Evolutionary conservation across 2,113 vertebrate genomes (phyloP).

Genomic region (Apteryx owenii): DNA sequence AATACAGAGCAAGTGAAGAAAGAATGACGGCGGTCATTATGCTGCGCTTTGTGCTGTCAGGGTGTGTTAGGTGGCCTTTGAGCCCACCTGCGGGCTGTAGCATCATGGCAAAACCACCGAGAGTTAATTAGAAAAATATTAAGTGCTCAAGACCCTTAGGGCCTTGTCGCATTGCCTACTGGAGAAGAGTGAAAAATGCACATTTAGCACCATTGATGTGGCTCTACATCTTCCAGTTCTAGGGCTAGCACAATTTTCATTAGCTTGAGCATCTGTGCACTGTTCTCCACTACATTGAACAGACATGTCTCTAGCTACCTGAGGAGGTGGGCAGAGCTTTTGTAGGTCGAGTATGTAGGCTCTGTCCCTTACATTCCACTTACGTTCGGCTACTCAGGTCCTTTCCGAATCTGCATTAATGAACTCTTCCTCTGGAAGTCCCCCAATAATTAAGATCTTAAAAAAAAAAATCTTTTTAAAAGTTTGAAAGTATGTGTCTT

Average conservation of each 20-base stretch:
- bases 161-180: fast-evolving
- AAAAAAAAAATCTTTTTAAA: background rate
- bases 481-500: too few species aligned
- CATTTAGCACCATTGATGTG: background rate
- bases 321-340: background rate
- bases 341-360: background rate
- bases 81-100: background rate
- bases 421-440: background rate
- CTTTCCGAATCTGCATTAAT: background rate
- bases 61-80: background rate
- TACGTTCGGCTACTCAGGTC: background rate
- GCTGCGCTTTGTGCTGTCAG: background rate
- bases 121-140: background rate
- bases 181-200: background rate
- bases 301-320: background rate
- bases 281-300: background rate
- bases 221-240: background rate
- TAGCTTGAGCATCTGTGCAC: background rate
- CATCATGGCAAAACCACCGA: background rate
- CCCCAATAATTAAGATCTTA: background rate
- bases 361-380: background rate
- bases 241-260: background rate
- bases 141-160: background rate
- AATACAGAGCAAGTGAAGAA: background rate
- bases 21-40: background rate